These are phyloP conservation scores for Periparus ater DNA, from an alignment of 2,797 vertebrate species.

Conservation along the genomic window DNA sequence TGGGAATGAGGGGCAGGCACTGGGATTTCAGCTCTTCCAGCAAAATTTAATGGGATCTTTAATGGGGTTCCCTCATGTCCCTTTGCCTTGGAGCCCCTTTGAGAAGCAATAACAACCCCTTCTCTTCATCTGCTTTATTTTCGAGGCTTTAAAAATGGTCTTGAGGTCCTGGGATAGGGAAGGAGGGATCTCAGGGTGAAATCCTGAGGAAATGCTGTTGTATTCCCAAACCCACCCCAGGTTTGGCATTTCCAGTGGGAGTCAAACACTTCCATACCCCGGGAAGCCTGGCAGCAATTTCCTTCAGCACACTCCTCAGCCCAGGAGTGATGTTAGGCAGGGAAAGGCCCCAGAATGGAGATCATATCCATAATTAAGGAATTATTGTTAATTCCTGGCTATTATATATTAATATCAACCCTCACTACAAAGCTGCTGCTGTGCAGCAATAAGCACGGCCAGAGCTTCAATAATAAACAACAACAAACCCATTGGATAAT, in stretches of 20 bases:
- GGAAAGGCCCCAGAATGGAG: neutral
- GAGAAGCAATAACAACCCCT: neutral
- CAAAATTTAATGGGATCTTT: neutral
- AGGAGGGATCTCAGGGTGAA: neutral
- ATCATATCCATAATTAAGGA: neutral
- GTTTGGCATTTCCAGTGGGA: neutral
- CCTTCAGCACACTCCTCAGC: neutral
- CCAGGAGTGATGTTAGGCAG: neutral
- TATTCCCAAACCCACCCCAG: neutral
- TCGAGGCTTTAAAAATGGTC: neutral
- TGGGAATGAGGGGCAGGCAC: neutral
- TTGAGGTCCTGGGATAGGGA: neutral
- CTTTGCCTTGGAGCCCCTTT: neutral
- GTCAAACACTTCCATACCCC: neutral
- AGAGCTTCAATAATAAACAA: neutral
- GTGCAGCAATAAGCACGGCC: neutral
- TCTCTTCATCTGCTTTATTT: neutral
- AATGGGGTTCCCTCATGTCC: neutral
- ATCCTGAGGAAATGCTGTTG: neutral
- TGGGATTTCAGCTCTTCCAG: neutral
- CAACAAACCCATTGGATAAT: neutral
- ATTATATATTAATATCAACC: neutral
- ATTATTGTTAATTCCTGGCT: neutral
- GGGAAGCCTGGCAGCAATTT: neutral
- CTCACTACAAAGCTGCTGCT: neutral